Evolutionary conservation across 2,797 vertebrate genomes (phyloP), one percentile per base, ranked within the genome.

Genomic region (Aeoliscus strigatus): DNA sequence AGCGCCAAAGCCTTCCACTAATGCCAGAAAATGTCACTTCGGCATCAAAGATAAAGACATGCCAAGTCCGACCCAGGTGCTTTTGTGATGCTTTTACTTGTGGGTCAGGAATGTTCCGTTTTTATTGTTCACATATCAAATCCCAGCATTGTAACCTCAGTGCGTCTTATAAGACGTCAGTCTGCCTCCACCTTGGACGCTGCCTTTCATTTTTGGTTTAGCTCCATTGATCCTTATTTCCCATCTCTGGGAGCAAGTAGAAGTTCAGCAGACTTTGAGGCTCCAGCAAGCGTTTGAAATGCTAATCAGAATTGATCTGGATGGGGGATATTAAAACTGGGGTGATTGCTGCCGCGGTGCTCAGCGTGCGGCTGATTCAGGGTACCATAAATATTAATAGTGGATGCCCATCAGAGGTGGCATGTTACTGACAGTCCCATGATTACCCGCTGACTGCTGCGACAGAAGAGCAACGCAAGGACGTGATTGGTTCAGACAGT

Each of bases 251-350:
- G 60, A 67, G 76, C 67, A 76, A 73, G 70, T 48, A 64, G 44
- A 66, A 56, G 69, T 77, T 71, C 53, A 67, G 49, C 65, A 51
- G 63, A 67, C 74, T 72, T 62, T 16, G 14, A 29, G 59, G 62
- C 66, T 78, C 69, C 53, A 54, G 50, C 35, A 44, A 57, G 46
- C 7, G 32, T 63, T 76, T 67, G 62, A 77, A 75, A 84, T 84
- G 77, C 75, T 81, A 83, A 86, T 79, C 39, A 61, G 60, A 77
- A 86, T 85, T 77, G 75, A 86, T 86, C 73, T 77, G 73, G 79
- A 80, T 63, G 34, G 58, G 64, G 62, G n/a, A 70, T 75, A 79
- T 80, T 64, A 62, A 75, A 78, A 50, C 14, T 27, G 60, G 60
- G 71, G 66, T 81, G 80, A 85, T 82, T 81, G 77, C 80, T 81